These are phyloP conservation scores for Myopa tessellatipennis DNA, from an alignment of 2,888 invertebrate genomes.

Conservation along the genomic window DNA sequence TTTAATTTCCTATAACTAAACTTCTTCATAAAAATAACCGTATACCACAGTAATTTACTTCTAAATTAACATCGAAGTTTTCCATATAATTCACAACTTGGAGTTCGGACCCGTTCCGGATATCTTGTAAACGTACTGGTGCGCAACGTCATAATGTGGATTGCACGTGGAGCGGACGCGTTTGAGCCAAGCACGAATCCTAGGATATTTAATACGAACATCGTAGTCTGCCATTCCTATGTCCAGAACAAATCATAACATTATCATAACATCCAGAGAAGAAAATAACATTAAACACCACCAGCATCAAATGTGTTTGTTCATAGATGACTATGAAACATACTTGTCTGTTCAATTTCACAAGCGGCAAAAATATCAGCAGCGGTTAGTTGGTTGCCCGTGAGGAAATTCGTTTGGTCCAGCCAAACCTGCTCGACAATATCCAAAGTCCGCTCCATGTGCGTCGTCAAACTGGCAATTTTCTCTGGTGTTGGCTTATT, in stretches of 20 bases:
- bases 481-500: conserved; percentile 66
- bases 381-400: conserved; percentile 74
- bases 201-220: conserved; percentile 72
- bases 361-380: conserved; percentile 82
- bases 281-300: neutral
- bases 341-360: conserved; percentile 83
- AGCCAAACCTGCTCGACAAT: conserved; percentile 73
- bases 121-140: conserved; percentile 71
- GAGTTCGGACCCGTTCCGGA: conserved; percentile 61
- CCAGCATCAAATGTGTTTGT: neutral
- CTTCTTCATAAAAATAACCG: too few species aligned
- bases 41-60: too few species aligned
- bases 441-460: conserved; percentile 73
- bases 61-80: neutral
- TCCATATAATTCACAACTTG: conserved; percentile 52
- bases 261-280: too few species aligned
- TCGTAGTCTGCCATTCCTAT: conserved; percentile 78
- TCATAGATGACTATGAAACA: conserved; percentile 56
- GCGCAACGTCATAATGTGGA: conserved; percentile 77
- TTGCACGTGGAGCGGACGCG: conserved; percentile 73
- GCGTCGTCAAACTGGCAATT: conserved; percentile 63
- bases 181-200: conserved; percentile 75
- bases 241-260: conserved; percentile 34
- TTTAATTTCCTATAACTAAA: too few species aligned
- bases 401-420: conserved; percentile 70